A percentile compares a stretch with the other conserved stretches of the same genome.
phyloP scores from a whole-genome alignment of 2,113 vertebrate species.

The Miniopterus natalensis region DNA sequence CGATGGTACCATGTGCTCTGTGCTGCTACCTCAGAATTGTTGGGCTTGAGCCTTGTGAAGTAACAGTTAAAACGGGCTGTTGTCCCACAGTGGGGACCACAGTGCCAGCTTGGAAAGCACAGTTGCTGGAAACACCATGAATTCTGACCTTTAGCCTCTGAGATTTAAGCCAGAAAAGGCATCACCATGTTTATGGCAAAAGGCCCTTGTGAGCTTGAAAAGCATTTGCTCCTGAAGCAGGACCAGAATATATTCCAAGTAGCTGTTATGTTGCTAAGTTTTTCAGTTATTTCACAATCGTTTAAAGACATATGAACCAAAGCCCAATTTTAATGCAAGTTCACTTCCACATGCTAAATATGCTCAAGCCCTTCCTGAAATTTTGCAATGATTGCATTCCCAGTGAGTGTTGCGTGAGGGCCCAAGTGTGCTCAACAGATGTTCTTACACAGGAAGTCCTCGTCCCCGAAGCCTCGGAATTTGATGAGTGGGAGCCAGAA shows the following conservation, averaged over 20 bases:
- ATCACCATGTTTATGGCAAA: neutral
- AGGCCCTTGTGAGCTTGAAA: neutral
- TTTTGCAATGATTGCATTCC: conserved; percentile 76
- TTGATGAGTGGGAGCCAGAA: conserved; percentile 97
- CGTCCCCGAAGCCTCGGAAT: conserved; percentile 95
- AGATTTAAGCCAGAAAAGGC: conserved; percentile 39
- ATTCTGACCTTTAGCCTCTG: conserved; percentile 17
- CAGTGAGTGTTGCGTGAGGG: conserved; percentile 37
- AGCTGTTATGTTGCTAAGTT: conserved; percentile 19
- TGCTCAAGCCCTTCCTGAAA: conserved; percentile 70
- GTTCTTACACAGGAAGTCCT: conserved; percentile 91
- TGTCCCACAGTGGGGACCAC: neutral
- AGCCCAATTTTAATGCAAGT: conserved; percentile 68
- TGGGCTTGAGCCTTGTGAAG: neutral
- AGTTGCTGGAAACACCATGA: conserved; percentile 38
- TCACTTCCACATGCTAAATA: conserved; percentile 77
- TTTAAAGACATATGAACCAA: conserved; percentile 7
- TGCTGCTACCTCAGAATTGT: neutral
- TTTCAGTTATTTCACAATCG: conserved; percentile 72
- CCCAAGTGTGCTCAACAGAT: conserved; percentile 61
- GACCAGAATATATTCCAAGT: neutral
- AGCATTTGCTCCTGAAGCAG: conserved; percentile 12
- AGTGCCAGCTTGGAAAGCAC: neutral
- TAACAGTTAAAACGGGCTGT: neutral
- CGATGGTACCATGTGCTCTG: neutral